Evolutionary conservation across 2,113 vertebrate species (phyloP), one percentile per base, ranked within the genome.

Genomic region (Phoxinus phoxinus): DNA sequence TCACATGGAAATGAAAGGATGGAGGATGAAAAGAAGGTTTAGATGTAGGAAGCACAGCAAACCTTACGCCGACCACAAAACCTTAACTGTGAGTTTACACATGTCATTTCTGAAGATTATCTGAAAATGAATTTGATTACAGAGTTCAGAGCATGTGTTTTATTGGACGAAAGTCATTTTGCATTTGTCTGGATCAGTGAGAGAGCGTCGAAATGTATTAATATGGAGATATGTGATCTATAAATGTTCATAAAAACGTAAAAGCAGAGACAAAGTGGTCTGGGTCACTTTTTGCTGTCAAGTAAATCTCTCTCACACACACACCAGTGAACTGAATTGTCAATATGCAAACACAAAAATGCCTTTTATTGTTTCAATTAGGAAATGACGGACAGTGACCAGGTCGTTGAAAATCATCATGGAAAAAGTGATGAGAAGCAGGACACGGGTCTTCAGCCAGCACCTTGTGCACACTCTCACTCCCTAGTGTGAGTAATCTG

Each of bases 1-100:
- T 87, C 72, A 82, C 56, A 79, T 73, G 74, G 83, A 89, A 86
- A 89, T 89, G 83, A 87, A 89, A 86, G 83, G 83, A 85, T 85
- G 73, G 77, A 78, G 78, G 63, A 44, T 81, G 32, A 82, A 82
- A 65, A 76, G 85, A 59, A 32, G 76, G 41, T 84, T 86, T 85
- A 72, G 65, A 79, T 69, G 77, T 75, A 69, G 44, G 63, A 84
- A 88, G 59, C 58, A 86, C 76, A 81, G 87, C 46, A 77, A 85
- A 27, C 51, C 41, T 71, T 69, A 79, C 12, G 23, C 76, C 6
- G 44, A 84, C 87, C 81, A 19, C 85, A 86, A 46, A 65, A 59
- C 32, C 35, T 48, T 80, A 78, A 80, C 69, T 30, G 48, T 65
- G 44, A 59, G 73, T 84, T 84, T 84, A 81, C 65, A 80, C 74